These are phyloP conservation scores for Epicampocera succincta DNA, from an alignment of 2,888 invertebrate species.

Conservation along the genomic window DNA sequence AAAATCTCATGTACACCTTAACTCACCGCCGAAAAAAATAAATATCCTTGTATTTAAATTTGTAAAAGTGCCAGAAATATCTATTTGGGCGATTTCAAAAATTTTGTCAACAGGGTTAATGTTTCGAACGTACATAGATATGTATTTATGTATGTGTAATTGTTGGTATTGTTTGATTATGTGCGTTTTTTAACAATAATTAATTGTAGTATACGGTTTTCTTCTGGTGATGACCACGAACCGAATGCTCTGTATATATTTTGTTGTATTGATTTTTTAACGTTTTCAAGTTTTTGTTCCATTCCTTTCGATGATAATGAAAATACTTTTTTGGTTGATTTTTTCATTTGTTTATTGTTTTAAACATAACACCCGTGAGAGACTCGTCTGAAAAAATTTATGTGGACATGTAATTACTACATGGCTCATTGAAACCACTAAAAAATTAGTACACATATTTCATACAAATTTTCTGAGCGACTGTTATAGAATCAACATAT, in stretches of 20 bases:
- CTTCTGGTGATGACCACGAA: slow-evolving; percentile 41
- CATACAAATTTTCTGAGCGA: too few relatives aligned
- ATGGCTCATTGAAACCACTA: too few relatives aligned
- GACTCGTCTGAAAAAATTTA: too few relatives aligned
- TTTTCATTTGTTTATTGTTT: slow-evolving; percentile 20
- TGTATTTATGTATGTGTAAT: background rate
- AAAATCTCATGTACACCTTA: too few relatives aligned
- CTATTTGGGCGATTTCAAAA: too few relatives aligned
- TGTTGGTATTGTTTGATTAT: background rate
- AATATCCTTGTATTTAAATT: too few relatives aligned
- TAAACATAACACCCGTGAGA: too few relatives aligned
- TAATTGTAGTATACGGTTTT: slow-evolving; percentile 32
- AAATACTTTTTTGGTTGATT: slow-evolving; percentile 32
- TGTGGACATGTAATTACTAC: too few relatives aligned
- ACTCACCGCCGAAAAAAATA: too few relatives aligned
- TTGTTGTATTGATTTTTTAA: slow-evolving; percentile 46
- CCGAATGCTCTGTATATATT: slow-evolving; percentile 36
- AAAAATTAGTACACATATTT: too few relatives aligned
- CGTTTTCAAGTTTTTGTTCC: slow-evolving; percentile 49
- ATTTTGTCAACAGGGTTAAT: slow-evolving; percentile 9
- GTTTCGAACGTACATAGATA: background rate
- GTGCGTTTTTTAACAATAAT: slow-evolving; percentile 12
- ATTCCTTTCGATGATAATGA: slow-evolving; percentile 43
- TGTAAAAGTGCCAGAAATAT: too few relatives aligned
- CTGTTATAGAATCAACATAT: too few relatives aligned